phyloP scores from a whole-genome alignment of 2,888 invertebrate species.

The Megastigmus dorsalis region DNA sequence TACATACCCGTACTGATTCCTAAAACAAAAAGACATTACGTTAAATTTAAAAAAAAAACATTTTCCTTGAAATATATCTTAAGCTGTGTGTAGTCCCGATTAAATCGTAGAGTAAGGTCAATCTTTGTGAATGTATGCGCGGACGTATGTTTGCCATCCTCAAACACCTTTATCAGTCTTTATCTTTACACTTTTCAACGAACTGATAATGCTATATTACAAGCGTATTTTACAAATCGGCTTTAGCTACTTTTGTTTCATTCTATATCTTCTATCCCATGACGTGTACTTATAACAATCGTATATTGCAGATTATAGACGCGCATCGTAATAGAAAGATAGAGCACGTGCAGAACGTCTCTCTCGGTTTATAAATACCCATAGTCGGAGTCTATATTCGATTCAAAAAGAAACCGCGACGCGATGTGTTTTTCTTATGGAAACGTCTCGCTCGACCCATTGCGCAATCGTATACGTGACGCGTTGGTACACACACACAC shows the following conservation, averaged over 20 bases:
- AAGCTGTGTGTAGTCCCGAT: no score
- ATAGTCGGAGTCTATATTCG: neutral
- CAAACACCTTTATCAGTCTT: constrained; percentile 16
- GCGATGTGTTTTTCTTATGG: constrained; percentile 24
- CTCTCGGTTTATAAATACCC: neutral
- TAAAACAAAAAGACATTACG: no score
- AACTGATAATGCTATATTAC: no score
- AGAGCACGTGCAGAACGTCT: neutral
- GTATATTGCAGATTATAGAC: neutral
- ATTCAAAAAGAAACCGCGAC: neutral
- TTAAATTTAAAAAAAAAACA: no score
- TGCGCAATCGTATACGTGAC: constrained; percentile 35
- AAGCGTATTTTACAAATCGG: no score
- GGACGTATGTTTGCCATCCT: neutral
- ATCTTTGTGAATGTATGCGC: neutral
- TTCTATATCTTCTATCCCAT: no score
- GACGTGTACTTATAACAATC: no score
- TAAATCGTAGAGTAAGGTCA: neutral
- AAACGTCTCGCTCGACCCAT: neutral
- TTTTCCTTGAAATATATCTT: no score
- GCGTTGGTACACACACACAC: neutral
- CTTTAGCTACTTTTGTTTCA: no score
- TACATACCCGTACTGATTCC: no score
- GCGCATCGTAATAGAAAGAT: neutral
- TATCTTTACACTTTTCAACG: constrained; percentile 12